Evolutionary conservation across 2,113 vertebrate genomes (phyloP).

Genomic region (Eretmochelys imbricata): DNA sequence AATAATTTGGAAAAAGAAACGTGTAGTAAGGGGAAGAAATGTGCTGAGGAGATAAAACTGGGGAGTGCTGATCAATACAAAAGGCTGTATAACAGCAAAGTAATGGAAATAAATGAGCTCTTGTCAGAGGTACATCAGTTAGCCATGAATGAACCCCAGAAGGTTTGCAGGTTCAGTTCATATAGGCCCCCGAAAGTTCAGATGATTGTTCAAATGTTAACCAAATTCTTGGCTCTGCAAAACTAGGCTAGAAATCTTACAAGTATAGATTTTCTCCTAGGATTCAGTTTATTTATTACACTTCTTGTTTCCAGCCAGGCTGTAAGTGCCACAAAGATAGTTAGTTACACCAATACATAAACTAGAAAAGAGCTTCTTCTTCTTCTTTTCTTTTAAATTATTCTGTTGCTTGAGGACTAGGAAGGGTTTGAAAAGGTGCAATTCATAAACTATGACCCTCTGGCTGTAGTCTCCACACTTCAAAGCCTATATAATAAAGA

Average conservation of each 20-base stretch:
- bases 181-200: neutral
- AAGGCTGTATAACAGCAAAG: neutral
- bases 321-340: neutral
- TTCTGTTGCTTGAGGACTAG: constrained; percentile 51
- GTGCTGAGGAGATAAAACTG: neutral
- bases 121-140: constrained; percentile 15
- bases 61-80: neutral
- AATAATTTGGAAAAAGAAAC: neutral
- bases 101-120: constrained; percentile 74
- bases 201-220: neutral
- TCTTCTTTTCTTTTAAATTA: neutral
- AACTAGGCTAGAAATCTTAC: neutral
- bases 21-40: neutral
- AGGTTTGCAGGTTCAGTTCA: neutral
- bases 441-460: constrained; percentile 83
- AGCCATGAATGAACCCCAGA: neutral
- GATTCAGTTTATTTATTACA: neutral
- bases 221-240: neutral
- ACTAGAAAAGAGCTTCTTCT: constrained; percentile 53
- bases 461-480: constrained; percentile 82
- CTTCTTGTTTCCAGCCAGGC: neutral
- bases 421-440: constrained; percentile 75
- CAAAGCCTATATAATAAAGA: constrained; percentile 83
- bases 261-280: neutral
- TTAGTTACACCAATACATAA: constrained; percentile 60